These are phyloP conservation scores for Scrobipalpa costella DNA, from an alignment of 2,888 invertebrate species.

Conservation along the genomic window DNA sequence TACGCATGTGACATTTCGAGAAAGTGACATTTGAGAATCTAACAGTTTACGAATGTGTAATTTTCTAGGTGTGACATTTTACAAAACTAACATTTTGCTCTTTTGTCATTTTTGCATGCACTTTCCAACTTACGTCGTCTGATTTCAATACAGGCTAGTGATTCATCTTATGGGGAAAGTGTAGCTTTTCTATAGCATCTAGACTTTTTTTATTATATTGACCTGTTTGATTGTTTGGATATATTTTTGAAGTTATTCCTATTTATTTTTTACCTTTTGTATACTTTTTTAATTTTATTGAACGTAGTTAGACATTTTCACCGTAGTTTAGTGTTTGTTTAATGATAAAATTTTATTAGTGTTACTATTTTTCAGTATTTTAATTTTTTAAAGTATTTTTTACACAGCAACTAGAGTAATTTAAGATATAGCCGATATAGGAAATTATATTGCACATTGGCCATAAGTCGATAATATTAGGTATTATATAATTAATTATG, in stretches of 20 bases:
- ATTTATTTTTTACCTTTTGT: slow-evolving; percentile 73
- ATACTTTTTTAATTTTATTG: slow-evolving; percentile 51
- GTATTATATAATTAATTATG: slow-evolving; percentile 45
- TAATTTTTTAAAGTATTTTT: slow-evolving; percentile 48
- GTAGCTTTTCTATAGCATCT: slow-evolving; percentile 34
- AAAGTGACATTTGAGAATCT: too few relatives aligned
- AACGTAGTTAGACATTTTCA: slow-evolving; percentile 14
- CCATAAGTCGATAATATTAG: slow-evolving; percentile 51
- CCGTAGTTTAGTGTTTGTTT: slow-evolving; percentile 33
- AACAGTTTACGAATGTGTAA: not conserved
- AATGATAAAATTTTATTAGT: slow-evolving; percentile 51
- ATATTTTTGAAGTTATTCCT: slow-evolving; percentile 72
- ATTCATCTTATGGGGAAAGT: slow-evolving; percentile 61
- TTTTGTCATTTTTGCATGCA: slow-evolving; percentile 16
- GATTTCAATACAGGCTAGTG: slow-evolving; percentile 35
- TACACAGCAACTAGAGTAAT: slow-evolving; percentile 53
- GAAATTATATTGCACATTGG: slow-evolving; percentile 61
- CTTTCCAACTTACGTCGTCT: too few relatives aligned
- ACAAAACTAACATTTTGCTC: slow-evolving; percentile 24
- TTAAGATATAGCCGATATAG: slow-evolving; percentile 60
- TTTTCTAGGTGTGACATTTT: too few relatives aligned
- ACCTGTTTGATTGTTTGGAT: too few relatives aligned
- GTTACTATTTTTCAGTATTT: slow-evolving; percentile 63
- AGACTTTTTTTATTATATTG: slow-evolving; percentile 46
- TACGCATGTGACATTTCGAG: slow-evolving; percentile 31